A percentile compares a stretch with the other conserved stretches of the same genome.
Conservation (phyloP, 2,113 vertebrate species). For the Sylvia atricapilla region DNA sequence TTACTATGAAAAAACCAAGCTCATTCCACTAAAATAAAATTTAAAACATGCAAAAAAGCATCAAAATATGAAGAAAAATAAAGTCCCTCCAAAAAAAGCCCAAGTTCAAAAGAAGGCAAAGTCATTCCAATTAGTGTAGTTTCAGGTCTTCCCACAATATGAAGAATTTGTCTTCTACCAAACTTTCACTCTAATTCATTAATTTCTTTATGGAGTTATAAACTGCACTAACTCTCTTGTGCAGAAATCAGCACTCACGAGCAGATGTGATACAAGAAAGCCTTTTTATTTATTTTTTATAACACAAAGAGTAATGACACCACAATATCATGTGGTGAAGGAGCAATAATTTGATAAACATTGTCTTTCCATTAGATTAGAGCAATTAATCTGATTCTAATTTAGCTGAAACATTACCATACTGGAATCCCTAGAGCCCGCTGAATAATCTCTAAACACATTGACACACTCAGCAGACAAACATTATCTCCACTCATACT, state of each 20-base stretch:
- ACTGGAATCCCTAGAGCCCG: constrained; percentile 80
- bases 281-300: constrained; percentile 70
- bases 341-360: constrained; percentile 87
- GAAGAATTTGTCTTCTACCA: constrained; percentile 63
- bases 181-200: constrained; percentile 73
- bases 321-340: constrained; percentile 81
- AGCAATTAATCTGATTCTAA: constrained; percentile 92
- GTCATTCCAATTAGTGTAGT: constrained; percentile 46
- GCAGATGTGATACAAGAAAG: constrained; percentile 79
- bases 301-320: constrained; percentile 79
- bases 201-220: constrained; percentile 68
- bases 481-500: constrained; percentile 81
- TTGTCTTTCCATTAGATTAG: constrained; percentile 89
- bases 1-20: neutral
- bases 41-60: neutral
- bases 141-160: constrained; percentile 17
- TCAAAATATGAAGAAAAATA: constrained; percentile 1
- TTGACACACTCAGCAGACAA: constrained; percentile 83
- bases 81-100: neutral
- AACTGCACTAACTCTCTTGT: constrained; percentile 37
- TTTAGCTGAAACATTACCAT: constrained; percentile 84
- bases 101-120: neutral
- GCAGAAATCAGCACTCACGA: constrained; percentile 66
- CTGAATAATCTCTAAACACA: constrained; percentile 85
- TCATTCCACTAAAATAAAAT: neutral